A percentile compares a stretch with the other conserved stretches of the same genome.
Evolutionary conservation across 2,113 vertebrate genomes (phyloP).

Genomic region (Aphelocoma coerulescens): DNA sequence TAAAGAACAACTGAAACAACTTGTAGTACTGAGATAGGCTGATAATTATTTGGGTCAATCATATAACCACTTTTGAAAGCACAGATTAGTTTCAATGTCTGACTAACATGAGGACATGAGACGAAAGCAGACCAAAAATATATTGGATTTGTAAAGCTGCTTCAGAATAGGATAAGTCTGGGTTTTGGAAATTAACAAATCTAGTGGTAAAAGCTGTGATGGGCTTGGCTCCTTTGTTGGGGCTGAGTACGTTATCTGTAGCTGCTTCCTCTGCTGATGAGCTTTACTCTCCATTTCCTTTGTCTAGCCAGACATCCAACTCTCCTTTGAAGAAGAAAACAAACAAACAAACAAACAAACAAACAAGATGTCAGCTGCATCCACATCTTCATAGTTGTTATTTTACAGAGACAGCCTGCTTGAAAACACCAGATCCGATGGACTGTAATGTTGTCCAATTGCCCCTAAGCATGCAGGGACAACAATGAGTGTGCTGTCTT

Average conservation of each 20-base stretch:
- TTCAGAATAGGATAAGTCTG: not conserved
- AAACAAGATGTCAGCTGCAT: not conserved
- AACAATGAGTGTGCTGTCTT: not conserved
- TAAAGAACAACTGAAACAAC: not conserved
- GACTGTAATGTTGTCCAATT: not conserved
- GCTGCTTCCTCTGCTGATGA: not conserved
- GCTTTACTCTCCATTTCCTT: not conserved
- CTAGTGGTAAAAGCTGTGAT: not conserved
- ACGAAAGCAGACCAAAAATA: not conserved
- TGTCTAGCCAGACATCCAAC: not conserved
- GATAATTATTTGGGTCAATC: not conserved
- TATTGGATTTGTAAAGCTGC: not conserved
- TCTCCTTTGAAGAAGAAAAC: not conserved
- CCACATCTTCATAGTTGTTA: not conserved
- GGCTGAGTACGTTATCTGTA: not conserved
- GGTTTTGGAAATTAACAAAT: not conserved
- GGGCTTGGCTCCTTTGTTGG: not conserved
- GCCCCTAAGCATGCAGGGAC: not conserved
- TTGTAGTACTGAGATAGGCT: not conserved
- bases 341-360: not conserved
- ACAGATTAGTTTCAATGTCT: not conserved
- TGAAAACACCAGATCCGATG: not conserved
- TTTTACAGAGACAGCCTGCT: not conserved
- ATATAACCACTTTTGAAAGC: not conserved
- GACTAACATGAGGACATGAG: not conserved